phyloP scores from a whole-genome alignment of 2,797 vertebrate genomes.

The Huso huso region DNA sequence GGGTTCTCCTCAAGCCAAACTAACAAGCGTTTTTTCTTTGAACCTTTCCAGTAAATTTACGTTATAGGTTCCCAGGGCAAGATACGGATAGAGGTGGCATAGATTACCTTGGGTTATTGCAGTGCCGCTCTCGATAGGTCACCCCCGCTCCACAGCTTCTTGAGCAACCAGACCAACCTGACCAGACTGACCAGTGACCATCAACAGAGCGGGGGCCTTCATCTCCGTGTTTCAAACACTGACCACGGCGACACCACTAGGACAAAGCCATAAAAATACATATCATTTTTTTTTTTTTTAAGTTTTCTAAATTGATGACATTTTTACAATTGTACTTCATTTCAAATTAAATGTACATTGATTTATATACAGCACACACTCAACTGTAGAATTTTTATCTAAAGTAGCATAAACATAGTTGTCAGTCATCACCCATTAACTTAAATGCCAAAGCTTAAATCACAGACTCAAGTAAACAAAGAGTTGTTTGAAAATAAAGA shows the following conservation, averaged over 20 bases:
- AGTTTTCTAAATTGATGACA: slow-evolving; percentile 16
- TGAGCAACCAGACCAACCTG: slow-evolving; percentile 74
- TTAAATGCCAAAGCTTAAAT: too few species aligned
- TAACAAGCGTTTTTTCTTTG: too few species aligned
- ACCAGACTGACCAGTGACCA: slow-evolving; percentile 81
- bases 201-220: slow-evolving; percentile 70
- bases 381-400: too few species aligned
- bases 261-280: slow-evolving; percentile 1
- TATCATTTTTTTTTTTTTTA: not conserved
- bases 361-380: slow-evolving; percentile 43
- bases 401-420: too few species aligned
- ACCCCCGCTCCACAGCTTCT: slow-evolving; percentile 79
- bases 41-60: too few species aligned
- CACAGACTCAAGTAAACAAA: not conserved
- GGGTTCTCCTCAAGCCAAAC: too few species aligned
- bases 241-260: slow-evolving; percentile 84
- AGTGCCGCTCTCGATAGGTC: slow-evolving; percentile 71
- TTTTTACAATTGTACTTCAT: slow-evolving; percentile 37
- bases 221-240: slow-evolving; percentile 80
- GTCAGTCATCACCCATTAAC: too few species aligned
- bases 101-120: slow-evolving; percentile 69
- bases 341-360: slow-evolving; percentile 27
- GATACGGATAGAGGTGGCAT: not conserved
- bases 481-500: not conserved
- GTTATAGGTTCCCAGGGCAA: too few species aligned